Evolutionary conservation across 64 coral and sea anemone species (phyloP).

Genomic region (Orbicella faveolata): DNA sequence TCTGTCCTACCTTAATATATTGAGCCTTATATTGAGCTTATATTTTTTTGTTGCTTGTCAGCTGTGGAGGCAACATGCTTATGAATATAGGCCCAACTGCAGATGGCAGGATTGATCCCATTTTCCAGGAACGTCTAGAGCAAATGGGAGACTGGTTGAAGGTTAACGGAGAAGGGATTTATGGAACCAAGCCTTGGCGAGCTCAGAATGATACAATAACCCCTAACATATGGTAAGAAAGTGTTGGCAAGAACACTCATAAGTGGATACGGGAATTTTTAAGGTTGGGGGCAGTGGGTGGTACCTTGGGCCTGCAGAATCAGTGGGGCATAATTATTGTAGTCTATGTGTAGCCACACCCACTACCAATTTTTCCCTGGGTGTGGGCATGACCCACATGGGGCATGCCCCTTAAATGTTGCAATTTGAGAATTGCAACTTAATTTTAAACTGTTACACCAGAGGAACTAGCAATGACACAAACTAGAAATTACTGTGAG

Average conservation of each 20-base stretch:
- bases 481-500: too few species aligned
- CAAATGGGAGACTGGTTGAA: slow-evolving; percentile 89
- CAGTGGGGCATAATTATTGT: too few species aligned
- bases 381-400: too few species aligned
- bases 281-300: too few species aligned
- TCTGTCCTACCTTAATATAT: not conserved
- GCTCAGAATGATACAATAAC: slow-evolving; percentile 90
- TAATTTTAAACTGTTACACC: too few species aligned
- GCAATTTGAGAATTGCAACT: too few species aligned
- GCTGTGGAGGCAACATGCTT: slow-evolving; percentile 90
- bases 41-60: not conserved
- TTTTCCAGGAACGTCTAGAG: slow-evolving; percentile 86
- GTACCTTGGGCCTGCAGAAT: too few species aligned
- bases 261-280: slow-evolving; percentile 1
- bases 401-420: too few species aligned
- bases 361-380: too few species aligned
- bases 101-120: slow-evolving; percentile 76
- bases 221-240: slow-evolving; percentile 56
- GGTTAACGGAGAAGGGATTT: slow-evolving; percentile 91
- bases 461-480: too few species aligned
- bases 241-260: not conserved
- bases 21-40: not conserved
- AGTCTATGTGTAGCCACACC: too few species aligned
- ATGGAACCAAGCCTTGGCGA: slow-evolving; percentile 86
- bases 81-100: slow-evolving; percentile 90